Percentiles rank a stretch among this genome's conserved stretches.
Evolutionary conservation across 1,140 invertebrate genomes (phyloP).

Genomic region (Drosophila varians): DNA sequence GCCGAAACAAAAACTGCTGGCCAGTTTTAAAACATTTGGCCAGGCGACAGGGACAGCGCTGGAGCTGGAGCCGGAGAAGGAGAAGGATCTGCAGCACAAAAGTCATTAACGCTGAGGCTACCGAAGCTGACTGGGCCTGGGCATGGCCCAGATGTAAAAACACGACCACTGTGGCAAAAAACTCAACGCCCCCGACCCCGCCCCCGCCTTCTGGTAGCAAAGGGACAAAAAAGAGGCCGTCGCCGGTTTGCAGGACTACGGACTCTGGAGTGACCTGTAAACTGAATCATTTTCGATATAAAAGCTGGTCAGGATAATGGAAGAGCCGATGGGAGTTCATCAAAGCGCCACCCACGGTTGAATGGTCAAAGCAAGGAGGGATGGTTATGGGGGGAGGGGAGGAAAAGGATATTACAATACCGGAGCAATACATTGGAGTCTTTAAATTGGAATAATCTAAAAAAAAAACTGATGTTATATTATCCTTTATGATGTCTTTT

Average conservation of each 20-base stretch:
- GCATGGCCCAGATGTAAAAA: constrained; percentile 81
- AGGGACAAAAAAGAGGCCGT: constrained; percentile 23
- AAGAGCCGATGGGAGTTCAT: constrained; percentile 14
- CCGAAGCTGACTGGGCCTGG: constrained; percentile 62
- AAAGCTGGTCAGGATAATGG: neutral
- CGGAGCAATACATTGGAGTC: no score
- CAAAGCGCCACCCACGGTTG: constrained; percentile 34
- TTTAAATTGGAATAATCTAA: no score
- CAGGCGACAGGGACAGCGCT: constrained; percentile 14
- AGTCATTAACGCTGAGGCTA: constrained; percentile 77
- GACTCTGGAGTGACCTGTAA: constrained; percentile 45
- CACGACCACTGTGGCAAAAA: constrained; percentile 79
- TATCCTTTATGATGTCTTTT: no score
- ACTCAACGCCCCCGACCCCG: constrained; percentile 65
- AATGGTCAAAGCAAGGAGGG: constrained; percentile 16
- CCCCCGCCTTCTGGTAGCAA: no score
- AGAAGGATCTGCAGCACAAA: no score
- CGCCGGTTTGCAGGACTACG: neutral
- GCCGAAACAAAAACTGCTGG: constrained; percentile 41
- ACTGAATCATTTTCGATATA: constrained; percentile 13
- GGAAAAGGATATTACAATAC: neutral
- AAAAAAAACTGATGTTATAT: no score
- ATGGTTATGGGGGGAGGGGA: neutral
- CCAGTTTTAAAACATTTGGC: constrained; percentile 50
- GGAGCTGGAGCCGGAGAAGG: constrained; percentile 58